Evolutionary conservation across 2,113 vertebrate genomes (phyloP).

Genomic region (Ctenomys sociabilis): DNA sequence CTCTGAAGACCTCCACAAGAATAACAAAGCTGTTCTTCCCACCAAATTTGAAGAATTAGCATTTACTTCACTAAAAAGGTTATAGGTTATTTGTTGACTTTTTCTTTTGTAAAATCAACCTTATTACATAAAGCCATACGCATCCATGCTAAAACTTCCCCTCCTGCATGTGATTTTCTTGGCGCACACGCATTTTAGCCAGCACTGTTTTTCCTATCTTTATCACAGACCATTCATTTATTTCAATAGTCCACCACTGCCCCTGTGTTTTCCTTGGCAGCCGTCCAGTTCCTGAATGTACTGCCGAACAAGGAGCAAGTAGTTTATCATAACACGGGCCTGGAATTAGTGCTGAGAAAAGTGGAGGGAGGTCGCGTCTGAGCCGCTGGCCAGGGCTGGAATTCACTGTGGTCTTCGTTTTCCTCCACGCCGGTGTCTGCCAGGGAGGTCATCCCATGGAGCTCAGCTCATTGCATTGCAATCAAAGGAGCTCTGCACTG

Average conservation of each 20-base stretch:
- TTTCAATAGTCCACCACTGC: slow-evolving; percentile 70
- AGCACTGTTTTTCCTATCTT: slow-evolving; percentile 61
- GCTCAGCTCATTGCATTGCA: neutral
- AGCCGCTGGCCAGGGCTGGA: neutral
- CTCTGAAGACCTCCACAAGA: neutral
- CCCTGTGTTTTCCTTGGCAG: slow-evolving; percentile 75
- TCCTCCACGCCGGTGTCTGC: neutral
- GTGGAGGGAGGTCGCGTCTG: slow-evolving; percentile 55
- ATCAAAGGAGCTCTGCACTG: neutral
- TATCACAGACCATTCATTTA: slow-evolving; percentile 75
- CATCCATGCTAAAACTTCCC: slow-evolving; percentile 28
- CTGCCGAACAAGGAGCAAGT: slow-evolving; percentile 66
- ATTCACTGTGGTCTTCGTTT: slow-evolving; percentile 24
- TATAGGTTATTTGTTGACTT: neutral
- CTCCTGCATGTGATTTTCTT: slow-evolving; percentile 44
- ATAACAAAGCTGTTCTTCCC: neutral
- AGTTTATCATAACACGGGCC: slow-evolving; percentile 79
- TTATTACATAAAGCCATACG: slow-evolving; percentile 29
- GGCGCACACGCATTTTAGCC: slow-evolving; percentile 53
- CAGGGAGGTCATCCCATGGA: neutral
- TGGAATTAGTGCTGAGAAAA: slow-evolving; percentile 66
- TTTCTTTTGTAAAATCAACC: neutral
- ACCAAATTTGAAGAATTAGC: neutral
- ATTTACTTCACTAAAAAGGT: neutral
- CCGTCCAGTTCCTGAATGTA: slow-evolving; percentile 76